These are phyloP conservation scores for Microcebus ravelobensis DNA, from an alignment of 2,113 vertebrate species.

Conservation along the genomic window DNA sequence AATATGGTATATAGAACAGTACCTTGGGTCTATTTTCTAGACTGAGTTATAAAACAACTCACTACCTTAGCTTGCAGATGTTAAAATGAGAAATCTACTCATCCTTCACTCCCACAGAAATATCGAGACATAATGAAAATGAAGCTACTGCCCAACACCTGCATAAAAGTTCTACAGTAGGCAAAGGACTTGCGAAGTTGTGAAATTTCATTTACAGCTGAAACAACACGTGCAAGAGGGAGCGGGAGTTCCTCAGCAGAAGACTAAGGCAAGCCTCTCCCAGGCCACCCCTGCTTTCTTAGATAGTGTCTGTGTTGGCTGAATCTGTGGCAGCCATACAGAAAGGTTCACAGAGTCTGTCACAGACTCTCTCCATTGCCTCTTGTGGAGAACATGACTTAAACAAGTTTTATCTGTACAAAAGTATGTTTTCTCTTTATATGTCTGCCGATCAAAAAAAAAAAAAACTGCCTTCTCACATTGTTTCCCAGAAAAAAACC, in stretches of 20 bases:
- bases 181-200: constrained; percentile 1
- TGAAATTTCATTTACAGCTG: constrained; percentile 18
- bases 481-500: constrained; percentile 14
- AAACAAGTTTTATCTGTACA: constrained; percentile 25
- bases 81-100: constrained; percentile 13
- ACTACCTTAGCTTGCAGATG: constrained; percentile 8
- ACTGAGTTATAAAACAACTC: background rate
- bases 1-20: background rate
- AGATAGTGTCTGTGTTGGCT: background rate
- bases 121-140: background rate
- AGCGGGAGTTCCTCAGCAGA: background rate
- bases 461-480: background rate
- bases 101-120: constrained; percentile 2
- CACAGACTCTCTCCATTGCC: background rate
- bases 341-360: background rate
- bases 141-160: background rate
- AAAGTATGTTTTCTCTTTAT: constrained; percentile 30
- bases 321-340: background rate
- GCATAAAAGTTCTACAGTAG: background rate
- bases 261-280: background rate
- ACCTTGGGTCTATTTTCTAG: background rate
- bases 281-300: background rate
- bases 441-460: background rate
- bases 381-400: background rate
- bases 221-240: background rate